Evolutionary conservation across 2,888 invertebrate genomes (phyloP), one percentile per base, ranked within the genome.

Genomic region (Drosophila prostipennis): DNA sequence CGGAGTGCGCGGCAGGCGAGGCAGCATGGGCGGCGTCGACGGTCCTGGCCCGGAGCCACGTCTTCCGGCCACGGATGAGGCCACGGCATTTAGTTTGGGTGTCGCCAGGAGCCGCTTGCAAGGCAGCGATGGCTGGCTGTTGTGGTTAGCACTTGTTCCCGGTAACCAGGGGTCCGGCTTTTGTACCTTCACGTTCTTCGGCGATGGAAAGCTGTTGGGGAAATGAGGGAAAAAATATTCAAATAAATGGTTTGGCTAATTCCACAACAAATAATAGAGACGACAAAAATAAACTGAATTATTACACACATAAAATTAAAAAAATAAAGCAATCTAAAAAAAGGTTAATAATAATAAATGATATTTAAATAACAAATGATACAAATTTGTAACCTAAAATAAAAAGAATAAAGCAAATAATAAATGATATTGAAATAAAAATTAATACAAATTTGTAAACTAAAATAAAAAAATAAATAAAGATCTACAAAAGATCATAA

Each of bases 151-250:
- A n/a, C 26, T 7, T 19, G 5, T 26, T 23, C 11, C 32, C 45
- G 26, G n/a, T 29, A 2, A 11, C 16, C 46, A 63, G 53, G 14
- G 51, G 29, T 49, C 48, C 46, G 74, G 60, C 49, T 79, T 72
- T 29, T 86, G 76, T 13, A 80, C 79, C 60, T 87, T 86, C 0
- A 89, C 82, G 14, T 74, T 75, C 19, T 82, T 80, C 19, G 91
- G 90, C 6, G 91, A 89, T 32, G 90, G 91, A 60, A 91, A 92
- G 14, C 91, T 91, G 19, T 6, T 11, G 19, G 11, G 6, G 3
- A 34, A 10, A 6, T 48, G 29, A 2, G 7, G 6, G 3, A 19
- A 3, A 29, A 14, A 11, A 16, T 14, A 46, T 29, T 29, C 10
- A 1, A 39, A 39, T 8, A 14, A 26, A 26, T 26, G 5, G 5